Conservation (phyloP, 2,797 vertebrate species). For the Taenioides sp. region DNA sequence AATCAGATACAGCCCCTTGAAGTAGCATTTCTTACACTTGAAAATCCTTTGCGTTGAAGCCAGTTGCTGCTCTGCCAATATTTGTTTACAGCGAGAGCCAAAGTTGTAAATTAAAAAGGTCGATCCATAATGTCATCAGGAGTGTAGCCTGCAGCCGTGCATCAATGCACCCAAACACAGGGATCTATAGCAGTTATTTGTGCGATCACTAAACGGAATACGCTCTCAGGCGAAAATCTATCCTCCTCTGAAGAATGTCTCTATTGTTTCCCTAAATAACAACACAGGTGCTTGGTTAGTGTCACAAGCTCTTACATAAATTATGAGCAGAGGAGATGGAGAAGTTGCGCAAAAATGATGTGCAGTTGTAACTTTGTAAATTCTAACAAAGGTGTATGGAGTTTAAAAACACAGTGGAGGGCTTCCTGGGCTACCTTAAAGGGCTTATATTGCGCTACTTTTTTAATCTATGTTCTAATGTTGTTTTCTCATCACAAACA, state of each 20-base stretch:
- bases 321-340: not conserved
- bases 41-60: slow-evolving; percentile 28
- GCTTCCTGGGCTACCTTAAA: no score
- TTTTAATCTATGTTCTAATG: no score
- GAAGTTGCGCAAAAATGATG: not conserved
- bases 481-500: no score
- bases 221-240: slow-evolving; percentile 6
- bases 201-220: slow-evolving; percentile 8
- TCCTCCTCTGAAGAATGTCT: slow-evolving; percentile 3
- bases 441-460: no score
- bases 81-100: slow-evolving; percentile 44
- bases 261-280: slow-evolving; percentile 24
- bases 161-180: slow-evolving; percentile 19
- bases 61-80: slow-evolving; percentile 43
- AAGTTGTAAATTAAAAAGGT: slow-evolving; percentile 41
- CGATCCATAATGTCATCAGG: slow-evolving; percentile 45
- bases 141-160: slow-evolving; percentile 25
- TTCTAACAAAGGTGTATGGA: no score
- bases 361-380: no score
- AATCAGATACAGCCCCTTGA: no score
- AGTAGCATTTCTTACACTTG: slow-evolving; percentile 14
- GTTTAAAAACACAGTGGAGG: no score
- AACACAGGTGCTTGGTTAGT: not conserved
- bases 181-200: slow-evolving; percentile 30
- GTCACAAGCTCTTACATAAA: not conserved